Conservation (phyloP, 2,113 vertebrate genomes). For the Sclerurus mexicanus region DNA sequence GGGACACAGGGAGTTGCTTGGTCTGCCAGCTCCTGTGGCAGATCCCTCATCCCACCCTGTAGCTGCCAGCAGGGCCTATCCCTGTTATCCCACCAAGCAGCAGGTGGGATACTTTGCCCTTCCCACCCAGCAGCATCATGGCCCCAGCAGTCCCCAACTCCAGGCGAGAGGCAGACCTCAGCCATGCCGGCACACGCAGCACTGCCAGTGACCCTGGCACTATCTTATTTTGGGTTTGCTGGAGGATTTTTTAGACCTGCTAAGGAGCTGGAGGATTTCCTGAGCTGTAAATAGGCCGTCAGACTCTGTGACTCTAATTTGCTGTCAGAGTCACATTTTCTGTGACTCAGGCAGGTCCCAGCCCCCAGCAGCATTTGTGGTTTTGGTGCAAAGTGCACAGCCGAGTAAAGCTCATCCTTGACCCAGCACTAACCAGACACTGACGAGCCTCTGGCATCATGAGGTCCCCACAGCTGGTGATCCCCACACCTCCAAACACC, state of each 20-base stretch:
- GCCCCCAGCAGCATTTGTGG: not conserved
- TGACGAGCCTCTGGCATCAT: not conserved
- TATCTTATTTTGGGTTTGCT: not conserved
- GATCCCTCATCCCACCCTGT: not conserved
- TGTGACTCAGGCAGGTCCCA: constrained; percentile 16
- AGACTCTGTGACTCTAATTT: not conserved
- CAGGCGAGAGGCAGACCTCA: not conserved
- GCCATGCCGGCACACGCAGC: not conserved
- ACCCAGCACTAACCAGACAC: not conserved
- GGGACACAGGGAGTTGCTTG: not conserved
- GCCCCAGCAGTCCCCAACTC: not conserved
- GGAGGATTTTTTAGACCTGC: not conserved
- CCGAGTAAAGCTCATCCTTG: not conserved
- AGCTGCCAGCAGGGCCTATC: not conserved
- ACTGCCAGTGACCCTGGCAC: not conserved
- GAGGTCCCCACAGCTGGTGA: not conserved
- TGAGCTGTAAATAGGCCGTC: not conserved
- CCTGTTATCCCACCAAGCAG: not conserved
- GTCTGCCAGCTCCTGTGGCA: not conserved
- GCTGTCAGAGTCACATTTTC: not conserved
- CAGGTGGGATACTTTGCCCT: not conserved
- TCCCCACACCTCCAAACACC: not conserved
- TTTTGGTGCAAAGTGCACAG: not conserved
- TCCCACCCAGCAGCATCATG: not conserved
- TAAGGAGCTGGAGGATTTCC: not conserved